A percentile compares a stretch with the other conserved stretches of the same genome.
phyloP scores from a whole-genome alignment of 2,113 vertebrate genomes.

The Semnopithecus entellus region DNA sequence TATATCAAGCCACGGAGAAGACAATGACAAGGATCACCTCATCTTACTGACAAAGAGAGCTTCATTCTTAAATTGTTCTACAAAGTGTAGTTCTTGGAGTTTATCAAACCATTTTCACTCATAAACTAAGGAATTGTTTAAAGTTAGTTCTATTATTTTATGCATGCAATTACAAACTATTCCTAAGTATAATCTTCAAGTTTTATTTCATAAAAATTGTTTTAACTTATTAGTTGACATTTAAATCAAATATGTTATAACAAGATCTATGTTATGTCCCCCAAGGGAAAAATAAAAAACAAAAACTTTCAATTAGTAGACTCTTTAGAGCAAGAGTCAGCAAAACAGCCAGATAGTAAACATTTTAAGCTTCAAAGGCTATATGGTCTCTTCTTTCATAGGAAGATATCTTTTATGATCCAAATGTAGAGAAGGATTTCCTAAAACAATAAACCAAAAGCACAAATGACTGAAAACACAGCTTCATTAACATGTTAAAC shows the following conservation, averaged over 20 bases:
- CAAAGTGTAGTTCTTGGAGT: not conserved
- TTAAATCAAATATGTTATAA: conserved; percentile 43
- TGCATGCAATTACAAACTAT: conserved; percentile 47
- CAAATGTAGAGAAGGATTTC: not conserved
- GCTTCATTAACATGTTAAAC: not conserved
- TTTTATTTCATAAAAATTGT: conserved; percentile 23
- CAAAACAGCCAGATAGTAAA: not conserved
- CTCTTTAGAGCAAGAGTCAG: not conserved
- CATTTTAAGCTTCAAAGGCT: not conserved
- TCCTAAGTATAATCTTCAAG: conserved; percentile 38
- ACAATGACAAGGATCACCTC: conserved; percentile 12
- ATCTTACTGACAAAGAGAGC: not conserved
- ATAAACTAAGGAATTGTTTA: conserved; percentile 8
- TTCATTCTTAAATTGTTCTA: conserved; percentile 20
- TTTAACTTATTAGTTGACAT: conserved; percentile 30
- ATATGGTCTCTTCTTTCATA: not conserved
- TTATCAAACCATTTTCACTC: conserved; percentile 21
- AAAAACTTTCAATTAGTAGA: not conserved
- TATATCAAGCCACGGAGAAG: not conserved
- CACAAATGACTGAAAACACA: conserved; percentile 3
- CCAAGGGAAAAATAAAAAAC: not conserved
- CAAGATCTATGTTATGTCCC: not conserved
- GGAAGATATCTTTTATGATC: not conserved
- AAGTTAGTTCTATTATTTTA: conserved; percentile 31
- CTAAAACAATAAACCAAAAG: conserved; percentile 38